Evolutionary conservation across 2,113 vertebrate species (phyloP).

Genomic region (Suricata suricatta): DNA sequence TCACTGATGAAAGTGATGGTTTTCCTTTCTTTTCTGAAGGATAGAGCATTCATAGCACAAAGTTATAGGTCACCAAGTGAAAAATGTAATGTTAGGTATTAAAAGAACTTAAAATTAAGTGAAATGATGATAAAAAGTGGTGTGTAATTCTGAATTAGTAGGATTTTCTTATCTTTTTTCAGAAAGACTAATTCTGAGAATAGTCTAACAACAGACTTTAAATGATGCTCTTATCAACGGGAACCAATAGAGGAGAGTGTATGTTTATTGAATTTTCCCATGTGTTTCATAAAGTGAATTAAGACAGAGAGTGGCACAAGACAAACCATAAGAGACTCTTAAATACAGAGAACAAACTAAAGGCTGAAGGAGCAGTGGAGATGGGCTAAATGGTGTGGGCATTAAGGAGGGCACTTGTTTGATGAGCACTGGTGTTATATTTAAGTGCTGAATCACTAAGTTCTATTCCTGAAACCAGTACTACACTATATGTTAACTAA

Average conservation of each 20-base stretch:
- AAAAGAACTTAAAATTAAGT: constrained; percentile 19
- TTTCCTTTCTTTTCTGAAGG: constrained; percentile 15
- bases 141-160: background rate
- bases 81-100: background rate
- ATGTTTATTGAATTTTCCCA: constrained; percentile 3
- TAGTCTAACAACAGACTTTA: background rate
- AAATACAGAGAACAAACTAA: no score
- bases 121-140: background rate
- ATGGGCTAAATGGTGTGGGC: no score
- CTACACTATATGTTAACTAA: no score
- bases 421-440: no score
- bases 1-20: background rate
- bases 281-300: background rate
- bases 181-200: background rate
- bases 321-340: no score
- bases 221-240: background rate
- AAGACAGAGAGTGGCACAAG: background rate
- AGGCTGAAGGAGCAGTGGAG: no score
- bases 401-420: no score
- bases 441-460: no score
- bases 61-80: background rate
- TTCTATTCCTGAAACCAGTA: no score
- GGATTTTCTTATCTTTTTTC: background rate
- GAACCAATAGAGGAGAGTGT: background rate
- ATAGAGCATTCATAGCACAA: background rate